Base-by-base conservation (phyloP, 2,113 vertebrate species). In the Daboia siamensis region DNA sequence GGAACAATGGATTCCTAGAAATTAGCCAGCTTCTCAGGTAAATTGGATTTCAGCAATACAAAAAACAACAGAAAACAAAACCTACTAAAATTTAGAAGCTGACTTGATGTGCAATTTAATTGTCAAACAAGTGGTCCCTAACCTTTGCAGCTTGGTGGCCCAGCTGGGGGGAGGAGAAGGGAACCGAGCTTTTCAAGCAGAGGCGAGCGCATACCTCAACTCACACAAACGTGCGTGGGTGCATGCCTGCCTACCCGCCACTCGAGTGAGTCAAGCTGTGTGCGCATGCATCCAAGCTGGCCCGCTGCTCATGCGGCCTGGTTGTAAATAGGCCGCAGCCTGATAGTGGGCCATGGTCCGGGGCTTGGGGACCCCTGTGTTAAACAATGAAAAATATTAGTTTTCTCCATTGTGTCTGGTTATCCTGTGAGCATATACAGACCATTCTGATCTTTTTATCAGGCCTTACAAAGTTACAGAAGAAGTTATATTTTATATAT, bases 31-130 rank as follows among this genome's bases (percentile, higher is more conserved):
- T 95, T 93, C 90, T 94, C 80, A 92, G 23, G 86, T 90, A 89
- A 95, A 96, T 93, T 89, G 93, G 92, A 95, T 93, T 91, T 94
- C 85, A 93, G 93, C 91, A 88, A 87, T 33, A 74, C n/a, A 88
- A 61, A 54, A 46, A 54, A 89, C 48, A 88, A 93, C 80, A 91
- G 23, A 74, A 56, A 59, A 9, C 54, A 26, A 61, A 87, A n/a
- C 56, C 59, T 29, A 64, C 26, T 33, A 20, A 90, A 6, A 0
- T 92, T 93, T 93, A 93, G 91, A 95, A 95, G 15, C 92, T 95
- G 93, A 92, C 61, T 52, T 91, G 20, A 46, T 10, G 57, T 69
- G 87, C 90, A 93, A 11, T 0, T 15, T 91, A 89, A 94, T 90
- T 94, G 95, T 93, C 61, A 94, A 94, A 95, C 80, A n/a, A 96